Base-by-base conservation (phyloP, 2,113 vertebrate genomes). In the Bufo gargarizans region DNA sequence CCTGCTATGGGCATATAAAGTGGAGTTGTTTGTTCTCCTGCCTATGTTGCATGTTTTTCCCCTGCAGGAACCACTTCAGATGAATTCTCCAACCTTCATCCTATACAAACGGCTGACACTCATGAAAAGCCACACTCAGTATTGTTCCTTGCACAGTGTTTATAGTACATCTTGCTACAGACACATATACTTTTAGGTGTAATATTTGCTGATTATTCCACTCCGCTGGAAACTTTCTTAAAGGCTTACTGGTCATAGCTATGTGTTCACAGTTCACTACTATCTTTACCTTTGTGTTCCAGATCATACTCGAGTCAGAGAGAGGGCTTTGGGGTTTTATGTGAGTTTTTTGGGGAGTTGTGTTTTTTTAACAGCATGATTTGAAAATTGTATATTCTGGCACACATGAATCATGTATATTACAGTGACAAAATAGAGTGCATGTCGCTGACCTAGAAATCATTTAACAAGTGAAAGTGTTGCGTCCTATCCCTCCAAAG, bases 1-100 rank as follows among this genome's bases (percentile, higher is more conserved):
- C n/a, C 22, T 93, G 93, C 91, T 92, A 86, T 91, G 91, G 63
- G 53, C 49, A 84, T 84, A 71, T 84, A 58, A 53, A 77, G 74
- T 78, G 58, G 72, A 22, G 58, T 78, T 5, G 55, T 53, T 63
- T 86, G 69, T 63, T 49, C 69, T 72, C 47, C 47, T 53, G 58
- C 74, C 59, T 82, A 45, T 82, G 22, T 88, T 88, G 86, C 86
- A 88, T 88, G 86, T 56, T 69, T 76, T 83, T 69, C 20, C 47
- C 12, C 65, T 33, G 19, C 63, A 58, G 45, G 79, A 71, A 56
- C 22, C 20, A 50, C 53, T 82, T 74, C 43, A 71, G 59, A 20
- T 71, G 55, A 53, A 59, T 87, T 81, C 50, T 81, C 55, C 14
- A 71, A 80, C 10, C 22, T 58, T 85, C 33, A 59, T 22, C 11